Evolutionary conservation across 35 echinoderm and acorn worm genomes (phyloP), one percentile per base, ranked within the genome.

Genomic region (Strongylocentrotus purpuratus): DNA sequence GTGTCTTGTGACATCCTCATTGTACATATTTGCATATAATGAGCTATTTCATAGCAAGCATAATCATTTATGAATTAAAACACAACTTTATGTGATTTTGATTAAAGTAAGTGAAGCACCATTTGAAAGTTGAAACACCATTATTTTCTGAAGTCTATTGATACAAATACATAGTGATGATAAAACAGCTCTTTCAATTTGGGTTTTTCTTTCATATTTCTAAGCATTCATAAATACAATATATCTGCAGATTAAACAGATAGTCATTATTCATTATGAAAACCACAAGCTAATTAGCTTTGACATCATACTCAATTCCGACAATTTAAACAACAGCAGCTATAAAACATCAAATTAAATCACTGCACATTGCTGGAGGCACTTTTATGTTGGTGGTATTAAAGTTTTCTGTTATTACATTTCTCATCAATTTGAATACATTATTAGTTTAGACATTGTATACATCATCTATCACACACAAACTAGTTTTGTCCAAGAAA

Each of bases 391-490:
- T 11, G 50, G 50, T 13, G 50, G 50, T 55, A 41, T 41, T 41
- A 0, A n/a, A 31, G 5, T 78, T 22, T 70, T 71, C 17, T 71
- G 61, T 71, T 78, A 78, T 78, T 22, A 78, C 4, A 5, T 78
- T 0, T 78, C 20, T 78, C 4, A 28, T 78, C 65, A 78, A 78
- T 78, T 78, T 78, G 20, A 78, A 78, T n/a, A 78, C 22, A 78
- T 78, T 78, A 78, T 78, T 78, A 5, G 7, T n/a, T 5, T 28
- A 78, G 7, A 78, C 22, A 28, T 0, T 78, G 65, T 78, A 5
- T 78, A 78, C 28, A 78, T n/a, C 20, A 78, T 78, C 65, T 78
- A 78, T 78, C 65, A 78, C 65, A 78, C 65, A 78, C 65, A 78
- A 31, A 78, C 2, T 28, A 28, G 52, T 25, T 28, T 71, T 5